Evolutionary conservation across 2,113 vertebrate genomes (phyloP).

Genomic region (Nothoprocta pentlandii): DNA sequence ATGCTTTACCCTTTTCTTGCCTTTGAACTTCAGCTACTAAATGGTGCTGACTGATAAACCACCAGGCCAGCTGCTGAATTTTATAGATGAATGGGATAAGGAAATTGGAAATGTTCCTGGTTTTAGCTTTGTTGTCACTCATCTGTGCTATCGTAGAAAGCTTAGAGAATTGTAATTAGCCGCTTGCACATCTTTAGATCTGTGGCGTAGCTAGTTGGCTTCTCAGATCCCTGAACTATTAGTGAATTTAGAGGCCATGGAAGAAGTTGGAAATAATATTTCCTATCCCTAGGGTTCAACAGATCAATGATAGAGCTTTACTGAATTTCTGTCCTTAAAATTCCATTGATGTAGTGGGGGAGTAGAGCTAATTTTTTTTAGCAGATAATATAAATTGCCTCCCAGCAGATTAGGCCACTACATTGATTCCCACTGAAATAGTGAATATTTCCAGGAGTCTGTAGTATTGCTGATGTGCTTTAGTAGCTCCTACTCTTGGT

Average conservation of each 20-base stretch:
- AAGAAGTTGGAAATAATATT: neutral
- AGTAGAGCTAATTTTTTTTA: neutral
- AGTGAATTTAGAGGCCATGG: constrained; percentile 2
- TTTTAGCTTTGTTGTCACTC: constrained; percentile 34
- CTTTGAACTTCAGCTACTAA: neutral
- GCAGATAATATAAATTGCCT: neutral
- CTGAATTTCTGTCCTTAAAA: neutral
- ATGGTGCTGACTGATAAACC: neutral
- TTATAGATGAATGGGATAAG: neutral
- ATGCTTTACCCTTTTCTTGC: neutral
- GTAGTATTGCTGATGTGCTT: neutral
- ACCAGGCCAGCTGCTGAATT: neutral
- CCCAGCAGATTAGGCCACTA: neutral
- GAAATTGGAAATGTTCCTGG: neutral
- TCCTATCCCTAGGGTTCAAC: neutral
- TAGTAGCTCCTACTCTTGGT: neutral
- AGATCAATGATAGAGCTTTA: neutral
- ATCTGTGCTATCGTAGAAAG: neutral
- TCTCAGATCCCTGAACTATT: constrained; percentile 29
- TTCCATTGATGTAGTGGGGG: neutral
- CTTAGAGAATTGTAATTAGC: constrained; percentile 18
- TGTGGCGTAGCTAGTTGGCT: constrained; percentile 21
- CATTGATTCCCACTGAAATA: neutral
- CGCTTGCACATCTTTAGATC: constrained; percentile 12
- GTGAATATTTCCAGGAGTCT: neutral